Evolutionary conservation across 2,113 vertebrate genomes (phyloP), one percentile per base, ranked within the genome.

Genomic region (Lamprotornis superbus): DNA sequence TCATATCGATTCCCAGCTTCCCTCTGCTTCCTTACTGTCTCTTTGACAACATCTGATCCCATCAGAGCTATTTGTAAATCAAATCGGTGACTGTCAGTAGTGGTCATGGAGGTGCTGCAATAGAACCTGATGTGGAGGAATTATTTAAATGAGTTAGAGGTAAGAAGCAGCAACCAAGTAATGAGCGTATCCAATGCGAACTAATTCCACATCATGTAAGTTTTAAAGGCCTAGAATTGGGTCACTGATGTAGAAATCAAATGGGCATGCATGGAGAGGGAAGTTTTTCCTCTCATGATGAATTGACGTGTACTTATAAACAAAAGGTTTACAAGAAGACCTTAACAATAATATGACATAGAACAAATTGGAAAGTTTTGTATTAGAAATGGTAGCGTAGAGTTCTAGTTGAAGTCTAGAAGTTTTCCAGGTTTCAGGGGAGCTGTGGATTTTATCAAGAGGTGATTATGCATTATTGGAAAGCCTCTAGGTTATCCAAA

Each of bases 1-100:
- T 93, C 50, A 11, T 68, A 73, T 89, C 3, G 42, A 21, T 91
- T 95, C 77, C 95, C 31, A 79, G 53, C 64, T 90, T 80, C 44
- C 55, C 46, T 77, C 18, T 79, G 39, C 61, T 67, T 78, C 44
- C 33, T 87, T 68, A 59, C 42, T 83, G 68, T 88, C 83, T 86
- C 73, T 91, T 89, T 94, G 83, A 46, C 44, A 75, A 90, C 83
- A 89, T 87, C 80, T 88, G 87, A 87, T 94, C 64, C 49, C 39
- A 47, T 91, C 59, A 78, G 64, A 90, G 80, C 84, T 84, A 68
- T 93, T 94, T 90, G 83, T 86, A 92, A 95, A 96, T 90, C 95
- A 96, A 95, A 88, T 95, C 15, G 5, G 73, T 92, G 83, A 57
- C 73, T 93, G 90, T 93, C 90, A 83, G 73, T 88, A 83, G 65